Evolutionary conservation across 2,888 invertebrate species (phyloP), one percentile per base, ranked within the genome.

Genomic region (Chaitophorus viminalis): DNA sequence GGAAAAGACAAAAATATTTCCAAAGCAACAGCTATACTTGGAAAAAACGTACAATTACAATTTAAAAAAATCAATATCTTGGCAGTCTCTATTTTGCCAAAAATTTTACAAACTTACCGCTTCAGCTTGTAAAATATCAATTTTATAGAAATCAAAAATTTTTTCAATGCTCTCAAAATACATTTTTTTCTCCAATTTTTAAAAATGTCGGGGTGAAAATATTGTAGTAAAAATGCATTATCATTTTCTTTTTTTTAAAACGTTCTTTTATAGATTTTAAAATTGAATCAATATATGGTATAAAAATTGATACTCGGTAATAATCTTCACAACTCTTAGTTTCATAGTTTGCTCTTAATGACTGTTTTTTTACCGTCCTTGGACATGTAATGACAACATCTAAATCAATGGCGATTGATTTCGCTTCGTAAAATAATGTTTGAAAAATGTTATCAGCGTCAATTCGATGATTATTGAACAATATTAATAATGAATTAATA

Each of bases 151-250:
- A 46, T 46, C 18, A 65, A 68, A 79, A 77, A 90, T 88, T 76
- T 89, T 82, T 88, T 88, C 89, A 89, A 33, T 83, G 76, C 77
- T 89, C 89, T 88, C 89, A 86, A 25, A 90, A 90, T 2, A 91
- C 91, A 82, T 91, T 91, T 25, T 91, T 89, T 0, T 91, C 90
- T 79, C 91, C 91, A 89, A 92, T 89, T 89, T 89, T 81, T 76
- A 89, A 52, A 68, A 89, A 88, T 89, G 83, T 81, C 86, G 86
- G 52, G n/a, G n/a, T n/a, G n/a, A n/a, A n/a, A n/a, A n/a, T n/a
- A n/a, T n/a, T n/a, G n/a, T n/a, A n/a, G n/a, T n/a, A n/a, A n/a
- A n/a, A n/a, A n/a, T n/a, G n/a, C n/a, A n/a, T n/a, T n/a, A n/a
- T n/a, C n/a, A n/a, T 52, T 85, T 70, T 77, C 31, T 78, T 54